Percentiles rank a stretch among this genome's conserved stretches.
Evolutionary conservation across 2,888 invertebrate species (phyloP).

Genomic region (Macrophya alboannulata): DNA sequence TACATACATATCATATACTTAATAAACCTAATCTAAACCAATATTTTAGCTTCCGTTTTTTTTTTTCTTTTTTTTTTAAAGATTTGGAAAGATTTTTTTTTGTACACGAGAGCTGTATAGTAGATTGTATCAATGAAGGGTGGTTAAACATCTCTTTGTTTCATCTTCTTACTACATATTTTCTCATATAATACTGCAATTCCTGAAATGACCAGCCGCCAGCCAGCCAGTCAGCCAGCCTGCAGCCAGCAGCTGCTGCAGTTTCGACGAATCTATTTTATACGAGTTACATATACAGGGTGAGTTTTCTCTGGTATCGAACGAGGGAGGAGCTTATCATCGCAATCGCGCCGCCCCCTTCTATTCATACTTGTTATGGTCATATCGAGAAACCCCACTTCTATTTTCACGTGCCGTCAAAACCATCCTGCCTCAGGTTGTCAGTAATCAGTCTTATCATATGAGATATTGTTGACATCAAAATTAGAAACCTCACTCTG

Average conservation of each 20-base stretch:
- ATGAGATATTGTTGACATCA: too few species aligned
- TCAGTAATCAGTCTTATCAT: too few species aligned
- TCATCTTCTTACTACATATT: neutral
- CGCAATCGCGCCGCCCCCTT: too few species aligned
- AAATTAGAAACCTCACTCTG: too few species aligned
- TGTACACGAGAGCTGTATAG: neutral
- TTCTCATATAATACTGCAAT: neutral
- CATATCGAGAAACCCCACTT: too few species aligned
- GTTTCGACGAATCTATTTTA: neutral
- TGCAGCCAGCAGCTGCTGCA: neutral
- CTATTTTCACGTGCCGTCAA: too few species aligned
- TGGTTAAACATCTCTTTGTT: conserved; percentile 5
- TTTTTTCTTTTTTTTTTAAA: neutral
- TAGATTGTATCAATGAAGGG: neutral
- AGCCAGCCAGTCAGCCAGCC: neutral
- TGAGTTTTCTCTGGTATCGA: too few species aligned
- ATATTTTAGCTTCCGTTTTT: neutral
- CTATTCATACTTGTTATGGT: too few species aligned
- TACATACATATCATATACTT: neutral
- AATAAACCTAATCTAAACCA: too few species aligned
- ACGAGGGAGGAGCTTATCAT: too few species aligned
- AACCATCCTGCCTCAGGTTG: too few species aligned
- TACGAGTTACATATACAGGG: neutral
- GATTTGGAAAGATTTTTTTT: neutral
- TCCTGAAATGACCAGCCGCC: neutral